Conservation (phyloP, 2,113 vertebrate genomes). For the Eublepharis macularius region DNA sequence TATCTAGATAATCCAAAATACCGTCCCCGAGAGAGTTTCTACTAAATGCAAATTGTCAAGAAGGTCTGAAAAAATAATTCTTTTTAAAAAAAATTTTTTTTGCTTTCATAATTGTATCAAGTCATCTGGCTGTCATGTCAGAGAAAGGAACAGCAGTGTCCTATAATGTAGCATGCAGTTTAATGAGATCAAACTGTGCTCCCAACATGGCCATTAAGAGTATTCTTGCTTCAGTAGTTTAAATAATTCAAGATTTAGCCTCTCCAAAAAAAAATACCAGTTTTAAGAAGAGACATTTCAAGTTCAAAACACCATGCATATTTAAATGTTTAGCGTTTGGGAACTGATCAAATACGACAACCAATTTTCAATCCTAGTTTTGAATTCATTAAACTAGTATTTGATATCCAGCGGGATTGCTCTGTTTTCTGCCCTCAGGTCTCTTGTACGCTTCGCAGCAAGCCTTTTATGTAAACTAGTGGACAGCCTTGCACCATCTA, state of each 20-base stretch:
- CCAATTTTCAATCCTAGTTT: conserved; percentile 1
- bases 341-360: conserved; percentile 14
- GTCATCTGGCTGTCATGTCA: conserved; percentile 6
- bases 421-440: conserved; percentile 92
- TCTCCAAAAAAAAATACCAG: not conserved
- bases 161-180: conserved; percentile 38
- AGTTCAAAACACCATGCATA: not conserved
- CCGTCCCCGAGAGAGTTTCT: not conserved
- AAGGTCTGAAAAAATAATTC: not conserved
- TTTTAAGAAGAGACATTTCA: conserved; percentile 1
- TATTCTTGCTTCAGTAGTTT: conserved; percentile 8
- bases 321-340: conserved; percentile 19
- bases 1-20: conserved; percentile 10
- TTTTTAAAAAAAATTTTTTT: not conserved
- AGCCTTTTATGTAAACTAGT: conserved; percentile 99
- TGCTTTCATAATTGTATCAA: conserved; percentile 8
- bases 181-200: conserved; percentile 54
- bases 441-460: conserved; percentile 95
- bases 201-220: conserved; percentile 35
- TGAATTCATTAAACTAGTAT: conserved; percentile 69
- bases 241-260: conserved; percentile 25
- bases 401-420: conserved; percentile 79
- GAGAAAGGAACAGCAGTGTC: conserved; percentile 40
- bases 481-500: conserved; percentile 99
- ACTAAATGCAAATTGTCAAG: conserved; percentile 17